Evolutionary conservation across 23 tunicate species (phyloP).

Genomic region (Clavelina lepadiformis): DNA sequence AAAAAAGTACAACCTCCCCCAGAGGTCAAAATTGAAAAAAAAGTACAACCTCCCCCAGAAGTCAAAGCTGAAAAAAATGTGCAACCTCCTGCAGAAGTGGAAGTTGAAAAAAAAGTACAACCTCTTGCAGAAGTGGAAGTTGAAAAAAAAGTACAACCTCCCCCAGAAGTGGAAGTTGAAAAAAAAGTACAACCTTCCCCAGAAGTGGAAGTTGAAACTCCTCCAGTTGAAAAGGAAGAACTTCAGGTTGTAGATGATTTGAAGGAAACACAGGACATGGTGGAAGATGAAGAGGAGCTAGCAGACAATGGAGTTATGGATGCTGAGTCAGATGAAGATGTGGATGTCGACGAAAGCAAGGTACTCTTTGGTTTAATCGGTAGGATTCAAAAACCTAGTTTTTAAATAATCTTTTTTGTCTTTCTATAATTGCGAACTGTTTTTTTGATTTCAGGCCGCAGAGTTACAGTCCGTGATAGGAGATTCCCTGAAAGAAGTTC

Average conservation of each 20-base stretch:
- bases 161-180: too few relatives aligned
- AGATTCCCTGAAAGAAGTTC: slow-evolving; percentile 18
- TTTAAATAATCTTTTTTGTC: not conserved
- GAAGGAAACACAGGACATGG: not conserved
- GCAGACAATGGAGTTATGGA: not conserved
- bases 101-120: too few relatives aligned
- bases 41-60: not conserved
- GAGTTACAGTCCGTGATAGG: not conserved
- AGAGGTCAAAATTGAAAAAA: slow-evolving; percentile 3
- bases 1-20: too few relatives aligned
- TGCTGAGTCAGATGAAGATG: not conserved
- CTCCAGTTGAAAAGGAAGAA: not conserved
- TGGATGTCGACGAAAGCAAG: not conserved
- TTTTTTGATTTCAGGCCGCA: slow-evolving; percentile 5
- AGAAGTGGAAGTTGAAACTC: not conserved
- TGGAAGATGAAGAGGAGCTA: not conserved
- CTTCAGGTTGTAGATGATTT: not conserved
- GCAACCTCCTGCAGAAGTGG: not conserved
- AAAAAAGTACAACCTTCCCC: too few relatives aligned
- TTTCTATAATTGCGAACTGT: too few relatives aligned
- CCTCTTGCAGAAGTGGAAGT: too few relatives aligned
- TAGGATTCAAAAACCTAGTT: not conserved
- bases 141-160: too few relatives aligned
- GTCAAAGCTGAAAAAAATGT: too few relatives aligned
- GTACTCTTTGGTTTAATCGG: not conserved